Base-by-base conservation (phyloP, 2,797 vertebrate species). In the Phrynocephalus vlangalii region DNA sequence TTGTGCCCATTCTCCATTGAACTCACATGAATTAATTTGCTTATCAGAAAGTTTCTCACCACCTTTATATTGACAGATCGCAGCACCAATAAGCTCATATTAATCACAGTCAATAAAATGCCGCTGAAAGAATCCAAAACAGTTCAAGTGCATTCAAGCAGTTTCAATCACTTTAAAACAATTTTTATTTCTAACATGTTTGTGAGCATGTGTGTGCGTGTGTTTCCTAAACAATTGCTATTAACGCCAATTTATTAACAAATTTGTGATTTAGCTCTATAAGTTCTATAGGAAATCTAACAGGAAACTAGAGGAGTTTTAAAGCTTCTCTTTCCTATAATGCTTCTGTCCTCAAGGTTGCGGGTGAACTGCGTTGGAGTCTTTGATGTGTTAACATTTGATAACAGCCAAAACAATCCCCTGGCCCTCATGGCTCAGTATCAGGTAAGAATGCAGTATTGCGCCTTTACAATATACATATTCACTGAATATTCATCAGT, bases 371-470 rank as follows among this genome's bases (percentile, higher is more conserved):
- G 99, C 94, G 98, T 98, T 92, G 99, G 99, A 87, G 97, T 99
- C 93, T 99, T 99, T 96, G 99, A 99, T 72, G 99, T 99, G 97
- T 98, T 99, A 97, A 99, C 98, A 20, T 99, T 99, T 97, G 99
- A 99, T 97, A 99, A 97, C 97, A 99, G 98, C 97, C 99, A 99
- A 96, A 99, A 97, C 95, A 99, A 99, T 97, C 99, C 99, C 91
- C 96, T 99, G 96, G 98, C 99, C 91, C 97, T 99, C 94, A 99
- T 99, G 98, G 98, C 99, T 95, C 99, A 99, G 93, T 98, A 97
- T 94, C 97, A 98, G 97, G 97, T 98, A 94, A 97, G 96, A 85
- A 30, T 72, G 2, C 4, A 33, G 6, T 84, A 79, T 18, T 82
- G 20, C 26, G 4, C n/a, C 56, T 30, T 67, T 50, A 18, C 76